A percentile compares a stretch with the other conserved stretches of the same genome.
Evolutionary conservation across 2,113 vertebrate genomes (phyloP).

Genomic region (Galemys pyrenaicus): DNA sequence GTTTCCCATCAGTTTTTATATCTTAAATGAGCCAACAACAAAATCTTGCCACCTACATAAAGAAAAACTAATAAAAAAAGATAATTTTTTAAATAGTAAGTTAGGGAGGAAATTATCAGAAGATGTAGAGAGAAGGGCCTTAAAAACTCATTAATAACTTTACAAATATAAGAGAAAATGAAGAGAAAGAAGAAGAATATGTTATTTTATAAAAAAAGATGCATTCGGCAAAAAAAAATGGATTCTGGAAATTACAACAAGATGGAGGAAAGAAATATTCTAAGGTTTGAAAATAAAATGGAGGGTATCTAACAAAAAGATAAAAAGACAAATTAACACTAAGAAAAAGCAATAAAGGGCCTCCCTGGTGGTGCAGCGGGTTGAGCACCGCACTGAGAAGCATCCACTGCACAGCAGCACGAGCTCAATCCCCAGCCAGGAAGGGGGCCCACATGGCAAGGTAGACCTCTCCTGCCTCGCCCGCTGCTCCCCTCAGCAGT

Average conservation of each 20-base stretch:
- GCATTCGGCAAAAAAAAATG: background rate
- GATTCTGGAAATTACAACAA: background rate
- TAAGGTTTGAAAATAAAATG: background rate
- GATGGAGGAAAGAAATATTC: background rate
- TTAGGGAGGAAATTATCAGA: background rate
- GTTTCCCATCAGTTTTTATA: background rate
- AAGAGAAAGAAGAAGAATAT: background rate
- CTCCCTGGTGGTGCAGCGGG: no score
- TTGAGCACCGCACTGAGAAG: no score
- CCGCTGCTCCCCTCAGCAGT: no score
- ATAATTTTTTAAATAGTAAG: background rate
- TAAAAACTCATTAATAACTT: background rate
- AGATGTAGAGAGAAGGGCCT: background rate
- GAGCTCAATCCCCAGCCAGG: no score
- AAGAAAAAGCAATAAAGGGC: background rate
- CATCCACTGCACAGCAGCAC: no score
- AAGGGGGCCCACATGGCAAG: no score
- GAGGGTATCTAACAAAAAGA: background rate
- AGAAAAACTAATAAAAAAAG: background rate
- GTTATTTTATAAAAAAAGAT: background rate
- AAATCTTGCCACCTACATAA: background rate
- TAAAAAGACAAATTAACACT: background rate
- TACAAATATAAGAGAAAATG: background rate
- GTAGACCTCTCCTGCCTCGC: no score
- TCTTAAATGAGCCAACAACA: background rate